Evolutionary conservation across 2,113 vertebrate genomes (phyloP).

Genomic region (Callopanchax toddi): DNA sequence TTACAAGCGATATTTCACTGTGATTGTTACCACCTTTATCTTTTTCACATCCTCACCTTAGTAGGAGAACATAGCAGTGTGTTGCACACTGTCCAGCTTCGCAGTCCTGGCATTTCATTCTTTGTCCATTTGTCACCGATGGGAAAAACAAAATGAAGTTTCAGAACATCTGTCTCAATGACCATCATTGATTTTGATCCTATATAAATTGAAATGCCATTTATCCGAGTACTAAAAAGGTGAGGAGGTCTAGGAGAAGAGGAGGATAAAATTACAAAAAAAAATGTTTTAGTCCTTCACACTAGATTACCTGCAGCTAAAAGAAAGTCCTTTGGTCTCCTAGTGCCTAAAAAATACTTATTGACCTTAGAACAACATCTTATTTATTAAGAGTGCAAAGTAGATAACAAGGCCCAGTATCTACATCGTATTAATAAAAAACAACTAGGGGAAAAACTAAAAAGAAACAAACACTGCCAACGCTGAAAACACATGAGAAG

Average conservation of each 20-base stretch:
- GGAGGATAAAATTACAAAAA: conserved; percentile 22
- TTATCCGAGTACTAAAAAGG: conserved; percentile 1
- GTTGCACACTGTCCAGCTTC: conserved; percentile 76
- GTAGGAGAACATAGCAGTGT: conserved; percentile 80
- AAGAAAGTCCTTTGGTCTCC: neutral
- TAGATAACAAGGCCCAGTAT: no score
- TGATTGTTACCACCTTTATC: conserved; percentile 75
- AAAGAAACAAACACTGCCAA: neutral
- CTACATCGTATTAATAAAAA: no score
- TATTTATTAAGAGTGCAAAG: neutral
- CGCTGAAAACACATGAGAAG: neutral
- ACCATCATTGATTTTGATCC: conserved; percentile 46
- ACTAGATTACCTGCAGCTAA: neutral
- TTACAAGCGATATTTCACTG: conserved; percentile 77
- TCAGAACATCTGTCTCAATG: conserved; percentile 73
- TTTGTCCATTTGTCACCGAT: conserved; percentile 73
- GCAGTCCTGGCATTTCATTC: conserved; percentile 79
- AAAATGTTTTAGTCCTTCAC: neutral
- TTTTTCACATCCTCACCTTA: conserved; percentile 74
- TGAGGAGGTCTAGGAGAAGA: conserved; percentile 42
- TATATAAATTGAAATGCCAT: conserved; percentile 9
- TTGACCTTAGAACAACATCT: neutral
- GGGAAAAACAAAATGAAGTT: conserved; percentile 71
- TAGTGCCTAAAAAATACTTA: no score
- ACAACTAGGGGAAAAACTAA: no score